Conservation (phyloP, 2,888 invertebrate genomes). For the Drosophila mimica region DNA sequence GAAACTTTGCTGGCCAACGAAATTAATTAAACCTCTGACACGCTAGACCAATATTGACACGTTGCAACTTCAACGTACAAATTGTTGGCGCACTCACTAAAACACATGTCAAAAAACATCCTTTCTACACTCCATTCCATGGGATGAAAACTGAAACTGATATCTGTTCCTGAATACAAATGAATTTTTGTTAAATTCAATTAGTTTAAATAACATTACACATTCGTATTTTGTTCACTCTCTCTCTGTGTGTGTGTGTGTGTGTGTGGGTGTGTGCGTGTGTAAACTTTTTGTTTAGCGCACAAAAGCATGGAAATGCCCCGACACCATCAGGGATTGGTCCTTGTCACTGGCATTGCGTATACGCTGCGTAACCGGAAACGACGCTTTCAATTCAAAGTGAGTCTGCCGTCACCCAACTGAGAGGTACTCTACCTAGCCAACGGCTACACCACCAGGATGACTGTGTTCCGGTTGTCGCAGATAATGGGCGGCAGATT, state of each 20-base stretch:
- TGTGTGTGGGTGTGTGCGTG: background rate
- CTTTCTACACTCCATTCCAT: constrained; percentile 9
- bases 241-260: background rate
- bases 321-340: constrained; percentile 14
- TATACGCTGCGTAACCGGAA: constrained; percentile 71
- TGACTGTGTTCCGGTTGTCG: constrained; percentile 9
- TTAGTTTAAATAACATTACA: constrained; percentile 74
- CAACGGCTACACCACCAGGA: background rate
- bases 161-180: constrained; percentile 48
- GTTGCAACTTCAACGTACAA: constrained; percentile 61
- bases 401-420: constrained; percentile 20
- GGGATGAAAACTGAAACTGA: constrained; percentile 15
- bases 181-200: constrained; percentile 74
- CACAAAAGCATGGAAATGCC: constrained; percentile 28
- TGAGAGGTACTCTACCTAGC: constrained; percentile 8
- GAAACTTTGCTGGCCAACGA: constrained; percentile 57
- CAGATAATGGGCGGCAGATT: constrained; percentile 67
- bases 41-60: constrained; percentile 75
- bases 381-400: constrained; percentile 56
- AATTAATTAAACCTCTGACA: constrained; percentile 74
- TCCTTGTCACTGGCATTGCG: constrained; percentile 38
- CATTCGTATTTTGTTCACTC: constrained; percentile 7
- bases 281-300: constrained; percentile 52
- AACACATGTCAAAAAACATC: constrained; percentile 15
- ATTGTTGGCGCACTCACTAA: constrained; percentile 35